Evolutionary conservation across 2,888 invertebrate species (phyloP).

Genomic region (Stegophylla sp.): DNA sequence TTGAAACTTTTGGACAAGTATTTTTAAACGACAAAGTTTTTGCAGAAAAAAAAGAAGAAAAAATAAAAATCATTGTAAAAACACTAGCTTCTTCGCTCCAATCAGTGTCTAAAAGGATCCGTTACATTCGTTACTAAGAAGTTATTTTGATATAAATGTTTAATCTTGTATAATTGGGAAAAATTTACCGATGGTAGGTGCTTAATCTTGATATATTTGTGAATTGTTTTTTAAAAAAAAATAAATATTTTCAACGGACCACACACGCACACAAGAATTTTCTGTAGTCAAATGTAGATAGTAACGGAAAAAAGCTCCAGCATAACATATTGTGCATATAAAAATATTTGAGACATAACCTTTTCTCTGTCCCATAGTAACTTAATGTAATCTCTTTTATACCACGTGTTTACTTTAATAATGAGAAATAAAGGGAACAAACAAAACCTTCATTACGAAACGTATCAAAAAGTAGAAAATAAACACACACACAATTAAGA

Average conservation of each 20-base stretch:
- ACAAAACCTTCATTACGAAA: slow-evolving; percentile 25
- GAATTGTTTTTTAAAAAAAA: too few species aligned
- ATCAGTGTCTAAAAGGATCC: too few species aligned
- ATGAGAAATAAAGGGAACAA: slow-evolving; percentile 22
- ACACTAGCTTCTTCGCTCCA: too few species aligned
- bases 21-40: too few species aligned
- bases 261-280: not conserved
- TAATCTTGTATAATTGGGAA: too few species aligned
- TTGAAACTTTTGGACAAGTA: too few species aligned
- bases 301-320: not conserved
- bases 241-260: not conserved
- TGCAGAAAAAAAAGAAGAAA: slow-evolving; percentile 7
- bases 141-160: too few species aligned
- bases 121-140: too few species aligned
- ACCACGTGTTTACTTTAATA: slow-evolving; percentile 38
- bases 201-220: too few species aligned
- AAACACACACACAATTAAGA: not conserved
- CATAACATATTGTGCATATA: not conserved
- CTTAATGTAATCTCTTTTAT: slow-evolving; percentile 27
- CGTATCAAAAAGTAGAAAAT: slow-evolving; percentile 2
- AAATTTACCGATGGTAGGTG: too few species aligned
- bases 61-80: too few species aligned
- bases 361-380: too few species aligned
- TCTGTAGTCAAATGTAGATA: slow-evolving; percentile 12
- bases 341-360: slow-evolving; percentile 2